phyloP scores from a whole-genome alignment of 2,888 invertebrate genomes.

The Mellilla xanthometata region DNA sequence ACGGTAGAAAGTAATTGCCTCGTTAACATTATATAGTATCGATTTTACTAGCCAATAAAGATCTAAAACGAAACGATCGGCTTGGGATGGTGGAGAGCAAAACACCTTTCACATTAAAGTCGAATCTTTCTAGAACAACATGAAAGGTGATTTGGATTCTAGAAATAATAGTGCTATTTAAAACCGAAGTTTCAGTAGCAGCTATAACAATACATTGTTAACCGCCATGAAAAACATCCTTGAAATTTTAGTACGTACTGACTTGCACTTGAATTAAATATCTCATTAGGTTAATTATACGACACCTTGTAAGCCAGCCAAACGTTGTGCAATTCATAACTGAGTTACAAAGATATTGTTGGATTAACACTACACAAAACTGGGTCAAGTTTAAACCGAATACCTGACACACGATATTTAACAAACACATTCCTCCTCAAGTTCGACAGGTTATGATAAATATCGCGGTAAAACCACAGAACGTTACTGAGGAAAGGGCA shows the following conservation, averaged over 20 bases:
- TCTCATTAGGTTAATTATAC: constrained; percentile 51
- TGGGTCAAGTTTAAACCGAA: constrained; percentile 63
- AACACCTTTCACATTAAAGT: constrained; percentile 1
- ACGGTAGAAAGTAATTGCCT: constrained; percentile 11
- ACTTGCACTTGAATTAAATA: constrained; percentile 39
- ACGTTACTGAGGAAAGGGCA: constrained; percentile 13
- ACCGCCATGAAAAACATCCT: not conserved
- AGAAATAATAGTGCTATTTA: not conserved
- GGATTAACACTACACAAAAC: constrained; percentile 39
- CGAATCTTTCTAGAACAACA: not conserved
- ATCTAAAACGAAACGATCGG: constrained; percentile 16
- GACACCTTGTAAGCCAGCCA: constrained; percentile 48
- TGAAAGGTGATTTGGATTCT: not conserved
- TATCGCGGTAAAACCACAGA: constrained; percentile 24
- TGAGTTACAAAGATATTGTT: constrained; percentile 61
- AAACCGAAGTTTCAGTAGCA: not conserved
- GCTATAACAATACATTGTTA: not conserved
- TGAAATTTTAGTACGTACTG: constrained; percentile 1
- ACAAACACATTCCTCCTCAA: constrained; percentile 17
- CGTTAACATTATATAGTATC: constrained; percentile 17
- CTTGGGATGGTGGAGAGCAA: not conserved
- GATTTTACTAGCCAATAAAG: constrained; percentile 25
- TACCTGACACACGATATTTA: not conserved
- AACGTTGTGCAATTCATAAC: constrained; percentile 65
- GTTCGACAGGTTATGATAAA: constrained; percentile 26